Conservation (phyloP, 2,888 invertebrate species). For the Neoscelio sp. region DNA sequence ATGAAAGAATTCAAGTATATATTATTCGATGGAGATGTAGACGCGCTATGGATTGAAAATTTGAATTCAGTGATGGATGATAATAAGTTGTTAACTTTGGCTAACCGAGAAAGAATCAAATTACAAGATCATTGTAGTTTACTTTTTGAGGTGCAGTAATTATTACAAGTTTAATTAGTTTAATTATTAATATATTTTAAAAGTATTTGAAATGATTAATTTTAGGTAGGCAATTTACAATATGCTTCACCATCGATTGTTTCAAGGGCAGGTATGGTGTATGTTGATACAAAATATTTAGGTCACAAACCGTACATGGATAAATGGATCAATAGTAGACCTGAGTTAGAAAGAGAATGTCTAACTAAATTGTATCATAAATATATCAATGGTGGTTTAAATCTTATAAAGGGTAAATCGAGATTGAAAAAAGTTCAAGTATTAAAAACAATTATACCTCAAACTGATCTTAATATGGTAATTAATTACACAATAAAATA, state of each 20-base stretch:
- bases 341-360: constrained; percentile 81
- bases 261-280: constrained; percentile 97
- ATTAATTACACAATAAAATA: neutral
- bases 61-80: constrained; percentile 99
- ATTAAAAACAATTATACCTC: constrained; percentile 91
- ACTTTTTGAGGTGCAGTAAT: constrained; percentile 94
- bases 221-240: constrained; percentile 92
- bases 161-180: too few relatives aligned
- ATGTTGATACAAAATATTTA: constrained; percentile 95
- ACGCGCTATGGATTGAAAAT: constrained; percentile 97
- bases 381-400: constrained; percentile 89
- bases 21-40: constrained; percentile 96
- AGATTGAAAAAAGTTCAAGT: constrained; percentile 90
- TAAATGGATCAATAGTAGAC: constrained; percentile 89
- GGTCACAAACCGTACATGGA: constrained; percentile 95
- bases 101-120: constrained; percentile 95
- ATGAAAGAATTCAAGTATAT: constrained; percentile 92
- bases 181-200: neutral
- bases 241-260: constrained; percentile 97
- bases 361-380: constrained; percentile 88
- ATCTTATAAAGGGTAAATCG: constrained; percentile 89
- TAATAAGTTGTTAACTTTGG: constrained; percentile 94
- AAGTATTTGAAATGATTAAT: constrained; percentile 12
- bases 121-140: constrained; percentile 92
- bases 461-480: constrained; percentile 94